Base-by-base conservation (phyloP, 2,888 invertebrate species). In the Anticlea derivata region DNA sequence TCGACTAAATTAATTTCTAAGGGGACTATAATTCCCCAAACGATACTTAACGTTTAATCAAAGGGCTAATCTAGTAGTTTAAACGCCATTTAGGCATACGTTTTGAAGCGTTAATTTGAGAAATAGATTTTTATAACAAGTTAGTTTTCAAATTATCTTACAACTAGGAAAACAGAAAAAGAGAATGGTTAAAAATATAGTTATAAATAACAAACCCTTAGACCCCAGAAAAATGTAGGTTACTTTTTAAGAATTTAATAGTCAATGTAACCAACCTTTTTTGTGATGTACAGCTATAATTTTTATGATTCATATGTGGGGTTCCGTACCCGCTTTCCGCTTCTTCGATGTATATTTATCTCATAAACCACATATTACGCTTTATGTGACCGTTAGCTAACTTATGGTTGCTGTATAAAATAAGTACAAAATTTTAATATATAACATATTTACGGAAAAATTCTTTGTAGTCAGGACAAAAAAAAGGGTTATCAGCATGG, bases 331-430 rank as follows among this genome's bases (percentile, higher is more conserved):
- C 62, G 58, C 61, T 61, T 65, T 60, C 58, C 63, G 61, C 59
- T 54, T 60, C 61, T 68, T 68, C 57, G 62, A 60, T 60, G 65
- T 70, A 64, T 59, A 75, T 76, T 75, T 70, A 78, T 72, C 72
- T 73, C 75, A 56, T 78, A 77, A 78, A 76, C 73, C 79, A 75
- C 74, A 78, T 75, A 79, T 75, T 75, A 70, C 65, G 55, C 58
- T 68, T 74, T 75, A 82, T 77, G 77, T 68, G 75, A 74, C 74
- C 74, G 74, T 70, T 73, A 69, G 72, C 68, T 69, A 72, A 80
- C 65, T 75, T 78, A 78, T 75, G 70, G 63, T 7, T 17, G 35
- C 34, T 48, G 31, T 52, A 31, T 22, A 26, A 41, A 26, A 35
- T 46, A 20, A 23, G 20, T 17, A 7, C 11, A 27, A 6, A 35